A percentile compares a stretch with the other conserved stretches of the same genome.
These are phyloP conservation scores for Pammene aurita DNA, from an alignment of 2,888 invertebrate genomes.

Conservation along the genomic window DNA sequence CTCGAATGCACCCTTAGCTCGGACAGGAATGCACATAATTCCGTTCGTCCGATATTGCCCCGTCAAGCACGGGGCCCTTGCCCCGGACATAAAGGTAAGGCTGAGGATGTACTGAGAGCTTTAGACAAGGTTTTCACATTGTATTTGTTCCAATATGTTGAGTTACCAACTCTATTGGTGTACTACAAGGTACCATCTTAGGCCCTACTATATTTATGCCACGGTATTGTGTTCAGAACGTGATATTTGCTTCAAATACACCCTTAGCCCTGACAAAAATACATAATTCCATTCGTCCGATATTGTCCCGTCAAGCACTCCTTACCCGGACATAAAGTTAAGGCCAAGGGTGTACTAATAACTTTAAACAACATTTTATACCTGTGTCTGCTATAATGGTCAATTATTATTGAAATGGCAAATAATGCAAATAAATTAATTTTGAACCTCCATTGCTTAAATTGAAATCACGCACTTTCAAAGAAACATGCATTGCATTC, in stretches of 20 bases:
- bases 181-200: no score
- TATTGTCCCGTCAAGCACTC: constrained; percentile 59
- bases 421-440: no score
- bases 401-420: no score
- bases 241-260: constrained; percentile 40
- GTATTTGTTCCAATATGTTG: no score
- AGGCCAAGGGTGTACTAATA: constrained; percentile 35
- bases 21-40: constrained; percentile 64
- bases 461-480: no score
- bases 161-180: no score
- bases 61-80: constrained; percentile 56
- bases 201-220: no score
- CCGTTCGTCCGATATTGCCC: constrained; percentile 60
- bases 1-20: constrained; percentile 50
- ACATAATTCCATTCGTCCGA: constrained; percentile 63
- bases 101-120: constrained; percentile 27
- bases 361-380: not conserved
- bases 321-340: constrained; percentile 45
- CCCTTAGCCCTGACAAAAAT: constrained; percentile 55
- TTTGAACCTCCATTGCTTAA: no score
- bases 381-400: no score
- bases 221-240: no score
- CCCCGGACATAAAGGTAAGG: constrained; percentile 44
- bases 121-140: not conserved
- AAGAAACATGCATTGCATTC: no score